phyloP scores from a whole-genome alignment of 2,797 vertebrate species.

The Heterohyrax brucei region DNA sequence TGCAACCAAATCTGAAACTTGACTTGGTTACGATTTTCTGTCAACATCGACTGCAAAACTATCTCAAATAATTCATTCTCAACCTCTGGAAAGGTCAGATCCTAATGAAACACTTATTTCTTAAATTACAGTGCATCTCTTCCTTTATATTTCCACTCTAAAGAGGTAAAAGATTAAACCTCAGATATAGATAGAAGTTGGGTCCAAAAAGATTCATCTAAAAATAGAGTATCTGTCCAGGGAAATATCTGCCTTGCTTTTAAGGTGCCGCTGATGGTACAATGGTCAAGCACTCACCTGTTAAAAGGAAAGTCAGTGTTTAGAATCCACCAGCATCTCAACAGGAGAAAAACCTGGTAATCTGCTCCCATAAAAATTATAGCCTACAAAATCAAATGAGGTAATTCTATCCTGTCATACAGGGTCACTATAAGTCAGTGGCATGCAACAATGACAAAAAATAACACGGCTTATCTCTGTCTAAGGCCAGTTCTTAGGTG shows the following conservation, averaged over 20 bases:
- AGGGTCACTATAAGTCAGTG: too few species aligned
- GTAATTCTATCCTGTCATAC: too few species aligned
- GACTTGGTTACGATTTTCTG: conserved; percentile 20
- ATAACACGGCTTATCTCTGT: background rate
- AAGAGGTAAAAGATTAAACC: background rate
- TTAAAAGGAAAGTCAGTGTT: too few species aligned
- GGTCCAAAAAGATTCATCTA: background rate
- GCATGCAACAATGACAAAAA: too few species aligned
- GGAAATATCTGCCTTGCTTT: too few species aligned
- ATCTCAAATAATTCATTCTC: background rate
- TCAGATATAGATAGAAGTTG: background rate
- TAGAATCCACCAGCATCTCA: too few species aligned
- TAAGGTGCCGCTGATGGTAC: too few species aligned
- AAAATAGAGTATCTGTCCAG: background rate
- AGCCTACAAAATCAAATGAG: too few species aligned
- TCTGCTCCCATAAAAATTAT: too few species aligned
- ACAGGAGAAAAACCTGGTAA: too few species aligned
- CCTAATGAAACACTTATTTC: background rate
- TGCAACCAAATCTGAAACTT: background rate
- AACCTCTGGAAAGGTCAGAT: background rate
- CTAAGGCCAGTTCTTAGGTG: background rate
- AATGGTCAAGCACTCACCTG: too few species aligned
- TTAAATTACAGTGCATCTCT: background rate
- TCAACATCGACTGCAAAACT: background rate
- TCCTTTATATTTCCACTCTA: background rate